Evolutionary conservation across 2,113 vertebrate species (phyloP).

Genomic region (Mesembrinibis cayennensis): DNA sequence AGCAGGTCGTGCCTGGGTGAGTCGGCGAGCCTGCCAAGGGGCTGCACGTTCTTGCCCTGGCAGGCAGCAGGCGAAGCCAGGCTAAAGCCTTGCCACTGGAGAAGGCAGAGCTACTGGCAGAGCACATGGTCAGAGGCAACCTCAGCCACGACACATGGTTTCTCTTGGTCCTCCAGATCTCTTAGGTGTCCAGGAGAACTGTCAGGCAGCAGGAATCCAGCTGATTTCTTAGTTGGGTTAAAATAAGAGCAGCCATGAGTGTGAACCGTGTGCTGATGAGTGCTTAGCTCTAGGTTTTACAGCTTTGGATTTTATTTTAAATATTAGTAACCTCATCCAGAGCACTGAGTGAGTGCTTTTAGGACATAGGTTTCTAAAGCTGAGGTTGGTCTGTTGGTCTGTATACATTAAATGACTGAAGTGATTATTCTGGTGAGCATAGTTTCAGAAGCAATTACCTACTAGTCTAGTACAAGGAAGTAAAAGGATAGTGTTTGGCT

Average conservation of each 20-base stretch:
- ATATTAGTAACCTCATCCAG: neutral
- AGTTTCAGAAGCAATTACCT: neutral
- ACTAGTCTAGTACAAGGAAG: neutral
- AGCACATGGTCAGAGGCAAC: accelerated
- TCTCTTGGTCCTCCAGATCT: neutral
- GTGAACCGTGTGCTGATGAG: neutral
- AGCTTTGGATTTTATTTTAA: neutral
- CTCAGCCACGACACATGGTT: neutral
- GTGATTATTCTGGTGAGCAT: neutral
- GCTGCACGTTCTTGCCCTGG: neutral
- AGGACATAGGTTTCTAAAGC: neutral
- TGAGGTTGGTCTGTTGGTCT: neutral
- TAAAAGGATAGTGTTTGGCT: neutral
- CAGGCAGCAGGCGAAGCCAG: neutral
- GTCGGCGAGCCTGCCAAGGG: too few relatives aligned
- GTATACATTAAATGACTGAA: neutral
- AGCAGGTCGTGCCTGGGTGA: neutral
- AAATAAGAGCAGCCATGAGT: neutral
- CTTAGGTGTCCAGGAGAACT: neutral
- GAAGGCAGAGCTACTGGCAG: neutral
- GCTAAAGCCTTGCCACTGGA: neutral
- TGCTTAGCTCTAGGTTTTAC: neutral
- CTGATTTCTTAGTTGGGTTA: neutral
- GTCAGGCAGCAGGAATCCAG: neutral
- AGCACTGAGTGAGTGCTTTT: neutral